A percentile compares a stretch with the other conserved stretches of the same genome.
Evolutionary conservation across 2,113 vertebrate genomes (phyloP).

Genomic region (Carollia perspicillata): DNA sequence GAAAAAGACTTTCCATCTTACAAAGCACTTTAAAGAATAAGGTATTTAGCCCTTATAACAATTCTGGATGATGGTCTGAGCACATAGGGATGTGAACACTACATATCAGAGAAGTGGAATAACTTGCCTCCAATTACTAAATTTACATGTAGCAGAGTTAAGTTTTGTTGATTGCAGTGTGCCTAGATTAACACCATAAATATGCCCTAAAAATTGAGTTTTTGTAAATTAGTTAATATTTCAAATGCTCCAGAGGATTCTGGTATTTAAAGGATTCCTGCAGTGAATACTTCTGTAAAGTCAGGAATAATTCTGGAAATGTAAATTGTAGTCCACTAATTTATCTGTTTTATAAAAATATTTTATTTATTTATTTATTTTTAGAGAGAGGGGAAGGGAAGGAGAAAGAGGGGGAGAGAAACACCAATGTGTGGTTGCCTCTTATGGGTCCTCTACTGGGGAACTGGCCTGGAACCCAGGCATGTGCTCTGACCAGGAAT

Average conservation of each 20-base stretch:
- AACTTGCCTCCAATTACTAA: background rate
- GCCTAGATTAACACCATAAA: background rate
- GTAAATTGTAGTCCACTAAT: constrained; percentile 33
- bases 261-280: constrained; percentile 1
- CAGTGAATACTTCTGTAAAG: constrained; percentile 37
- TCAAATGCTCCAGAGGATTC: constrained; percentile 8
- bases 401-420: too few species aligned
- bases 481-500: too few species aligned
- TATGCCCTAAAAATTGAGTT: background rate
- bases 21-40: background rate
- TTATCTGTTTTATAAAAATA: constrained; percentile 51
- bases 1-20: background rate
- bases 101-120: background rate
- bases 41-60: background rate
- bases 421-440: too few species aligned
- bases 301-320: constrained; percentile 47
- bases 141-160: background rate
- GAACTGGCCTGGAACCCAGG: too few species aligned
- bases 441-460: too few species aligned
- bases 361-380: too few species aligned
- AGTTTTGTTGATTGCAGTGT: background rate
- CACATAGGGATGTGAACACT: background rate
- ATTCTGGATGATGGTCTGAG: background rate
- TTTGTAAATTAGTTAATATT: constrained; percentile 57
- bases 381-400: too few species aligned